Evolutionary conservation across 1,140 invertebrate genomes (phyloP).

Genomic region (Caerostris extrusa): DNA sequence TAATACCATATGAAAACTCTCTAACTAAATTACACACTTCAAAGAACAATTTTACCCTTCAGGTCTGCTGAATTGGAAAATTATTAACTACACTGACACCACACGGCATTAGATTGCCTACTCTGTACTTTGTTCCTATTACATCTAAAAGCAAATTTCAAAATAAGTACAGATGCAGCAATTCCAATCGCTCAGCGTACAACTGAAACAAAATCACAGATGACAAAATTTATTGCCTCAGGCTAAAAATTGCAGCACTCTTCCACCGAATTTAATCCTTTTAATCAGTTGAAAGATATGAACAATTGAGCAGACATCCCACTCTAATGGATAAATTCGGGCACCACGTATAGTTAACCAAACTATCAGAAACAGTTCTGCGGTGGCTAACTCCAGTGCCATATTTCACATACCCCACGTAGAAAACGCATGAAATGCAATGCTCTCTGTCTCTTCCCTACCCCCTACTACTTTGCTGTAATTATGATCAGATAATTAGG

Average conservation of each 20-base stretch:
- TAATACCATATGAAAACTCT: too few species aligned
- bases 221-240: background rate
- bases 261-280: background rate
- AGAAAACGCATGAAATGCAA: slow-evolving; percentile 16
- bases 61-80: too few species aligned
- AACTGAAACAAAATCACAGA: background rate
- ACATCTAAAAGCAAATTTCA: too few species aligned
- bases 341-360: slow-evolving; percentile 10
- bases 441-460: background rate
- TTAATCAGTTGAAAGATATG: background rate
- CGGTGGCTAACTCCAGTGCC: background rate
- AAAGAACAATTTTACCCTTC: too few species aligned
- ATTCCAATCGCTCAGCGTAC: too few species aligned
- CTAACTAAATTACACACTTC: too few species aligned
- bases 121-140: too few species aligned
- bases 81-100: too few species aligned
- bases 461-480: background rate
- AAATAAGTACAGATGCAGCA: too few species aligned
- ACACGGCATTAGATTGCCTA: too few species aligned
- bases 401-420: background rate
- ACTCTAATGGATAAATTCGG: background rate
- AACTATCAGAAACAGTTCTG: slow-evolving; percentile 26
- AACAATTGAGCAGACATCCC: background rate
- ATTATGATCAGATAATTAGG: slow-evolving; percentile 55
- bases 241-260: background rate